Base-by-base conservation (phyloP, 2,797 vertebrate species). In the Manis crassicaudata region DNA sequence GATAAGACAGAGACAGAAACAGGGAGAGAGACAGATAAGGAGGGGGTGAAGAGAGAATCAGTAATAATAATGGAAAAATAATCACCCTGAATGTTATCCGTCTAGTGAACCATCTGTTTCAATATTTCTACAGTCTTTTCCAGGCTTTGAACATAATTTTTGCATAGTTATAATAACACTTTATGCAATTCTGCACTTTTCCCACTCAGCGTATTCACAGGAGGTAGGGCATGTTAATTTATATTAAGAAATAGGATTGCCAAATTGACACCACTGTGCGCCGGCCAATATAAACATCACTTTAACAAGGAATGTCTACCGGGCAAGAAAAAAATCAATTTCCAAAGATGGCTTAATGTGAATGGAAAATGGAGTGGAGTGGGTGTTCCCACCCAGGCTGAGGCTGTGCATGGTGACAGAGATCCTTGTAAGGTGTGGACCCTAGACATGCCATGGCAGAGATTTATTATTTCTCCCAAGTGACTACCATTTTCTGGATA, bases 181-280 rank as follows among this genome's bases (percentile, higher is more conserved):
- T 77, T 5, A 13, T 46, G 72, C 52, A 35, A 20, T 60, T 68
- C 50, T 17, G 23, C 18, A 13, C 54, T 29, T 72, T 21, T 35
- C 72, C 72, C 62, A 9, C 4, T 1, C 3, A 37, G 37, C 82
- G 4, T 20, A 21, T 1, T 17, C 10, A 40, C 6, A 4, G 2
- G 50, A 68, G 50, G 89, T 21, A 10, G 54, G 46, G 65, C 8
- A 0, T 3, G 18, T 60, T 79, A 10, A 13, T 86, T 60, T 60
- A 50, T 50, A 13, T 18, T n/a, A 32, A 50, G 56, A 58, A 25
- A 46, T 18, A 32, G 2, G 17, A 29, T 37, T 17, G 12, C 29
- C 62, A 32, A 7, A 37, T 8, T 46, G 11, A 68, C 9, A 11
- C 62, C 7, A 20, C 0, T 6, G 1, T 0, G 17, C 0, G 6